These are phyloP conservation scores for Muscicapa comitata DNA, from an alignment of 2,797 vertebrate genomes.

Conservation along the genomic window DNA sequence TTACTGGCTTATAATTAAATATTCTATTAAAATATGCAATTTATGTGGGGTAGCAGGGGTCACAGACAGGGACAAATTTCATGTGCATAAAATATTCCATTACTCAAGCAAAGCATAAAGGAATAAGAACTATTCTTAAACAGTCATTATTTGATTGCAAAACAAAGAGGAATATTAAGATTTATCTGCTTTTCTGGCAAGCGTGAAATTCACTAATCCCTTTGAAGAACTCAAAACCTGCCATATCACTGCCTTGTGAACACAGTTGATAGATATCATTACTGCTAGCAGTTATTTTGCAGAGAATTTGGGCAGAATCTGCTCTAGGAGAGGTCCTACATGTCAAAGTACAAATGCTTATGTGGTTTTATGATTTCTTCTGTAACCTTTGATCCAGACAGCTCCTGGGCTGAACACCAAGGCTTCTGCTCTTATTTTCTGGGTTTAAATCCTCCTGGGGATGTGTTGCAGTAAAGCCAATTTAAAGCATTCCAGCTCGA, in stretches of 20 bases:
- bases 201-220: neutral
- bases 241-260: neutral
- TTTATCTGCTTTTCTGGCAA: neutral
- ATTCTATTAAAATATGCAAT: neutral
- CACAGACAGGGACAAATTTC: neutral
- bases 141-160: neutral
- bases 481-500: neutral
- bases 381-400: neutral
- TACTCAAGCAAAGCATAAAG: neutral
- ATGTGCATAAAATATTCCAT: neutral
- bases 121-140: neutral
- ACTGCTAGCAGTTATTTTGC: neutral
- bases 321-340: neutral
- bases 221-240: neutral
- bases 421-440: neutral
- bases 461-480: neutral
- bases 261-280: neutral
- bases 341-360: neutral
- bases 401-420: neutral
- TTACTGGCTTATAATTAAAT: neutral
- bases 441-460: neutral
- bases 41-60: neutral
- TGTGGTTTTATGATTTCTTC: neutral
- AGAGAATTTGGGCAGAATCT: neutral
- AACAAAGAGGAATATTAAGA: neutral